These are phyloP conservation scores for Ips nitidus DNA, from an alignment of 1,140 invertebrate species.

Conservation along the genomic window DNA sequence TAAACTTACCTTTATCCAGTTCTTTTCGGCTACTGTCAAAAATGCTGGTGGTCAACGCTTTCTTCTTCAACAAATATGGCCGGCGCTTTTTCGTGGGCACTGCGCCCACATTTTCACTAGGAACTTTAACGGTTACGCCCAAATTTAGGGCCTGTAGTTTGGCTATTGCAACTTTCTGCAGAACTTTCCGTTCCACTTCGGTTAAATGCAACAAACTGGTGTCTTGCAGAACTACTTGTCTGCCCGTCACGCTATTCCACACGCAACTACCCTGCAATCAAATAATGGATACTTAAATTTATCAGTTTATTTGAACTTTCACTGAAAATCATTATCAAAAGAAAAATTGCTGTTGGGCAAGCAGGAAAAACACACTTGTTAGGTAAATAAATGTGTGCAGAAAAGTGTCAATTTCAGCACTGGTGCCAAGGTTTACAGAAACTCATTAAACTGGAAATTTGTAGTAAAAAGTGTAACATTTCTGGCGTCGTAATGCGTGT, in stretches of 20 bases:
- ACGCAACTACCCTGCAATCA: slow-evolving; percentile 74
- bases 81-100: slow-evolving; percentile 68
- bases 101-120: slow-evolving; percentile 59
- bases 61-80: slow-evolving; percentile 76
- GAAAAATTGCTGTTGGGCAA: no score
- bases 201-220: slow-evolving; percentile 72
- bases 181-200: slow-evolving; percentile 77
- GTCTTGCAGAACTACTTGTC: slow-evolving; percentile 71
- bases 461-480: no score
- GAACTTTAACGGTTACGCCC: slow-evolving; percentile 72
- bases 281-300: neutral
- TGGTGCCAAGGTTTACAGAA: no score
- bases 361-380: no score
- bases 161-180: slow-evolving; percentile 83
- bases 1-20: slow-evolving; percentile 52
- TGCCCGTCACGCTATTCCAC: slow-evolving; percentile 78
- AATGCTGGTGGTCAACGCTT: slow-evolving; percentile 80
- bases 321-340: neutral
- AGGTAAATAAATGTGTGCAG: no score
- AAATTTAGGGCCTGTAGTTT: slow-evolving; percentile 85
- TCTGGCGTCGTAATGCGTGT: no score
- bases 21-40: slow-evolving; percentile 74
- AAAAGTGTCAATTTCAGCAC: no score
- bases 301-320: slow-evolving; percentile 21
- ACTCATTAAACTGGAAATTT: no score